These are phyloP conservation scores for Silurus aristotelis DNA, from an alignment of 2,797 vertebrate genomes.

Conservation along the genomic window DNA sequence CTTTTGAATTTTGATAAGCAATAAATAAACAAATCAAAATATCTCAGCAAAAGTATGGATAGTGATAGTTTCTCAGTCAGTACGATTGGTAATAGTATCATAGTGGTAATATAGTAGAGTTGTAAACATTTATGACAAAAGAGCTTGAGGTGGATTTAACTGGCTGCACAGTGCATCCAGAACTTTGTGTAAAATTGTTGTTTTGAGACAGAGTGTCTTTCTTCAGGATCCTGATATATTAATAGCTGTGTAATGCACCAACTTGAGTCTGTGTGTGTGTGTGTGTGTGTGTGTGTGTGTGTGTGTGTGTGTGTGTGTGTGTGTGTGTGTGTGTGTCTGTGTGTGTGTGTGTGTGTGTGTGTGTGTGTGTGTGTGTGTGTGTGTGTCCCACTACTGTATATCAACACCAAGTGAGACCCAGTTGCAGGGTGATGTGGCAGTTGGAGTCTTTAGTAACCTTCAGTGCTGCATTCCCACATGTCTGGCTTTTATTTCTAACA, in stretches of 20 bases:
- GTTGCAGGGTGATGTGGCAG: constrained; percentile 46
- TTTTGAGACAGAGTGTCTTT: not conserved
- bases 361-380: constrained; percentile 1
- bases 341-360: too few relatives aligned
- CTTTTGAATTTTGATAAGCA: not conserved
- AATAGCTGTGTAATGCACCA: not conserved
- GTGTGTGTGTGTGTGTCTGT: not conserved
- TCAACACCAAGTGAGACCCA: constrained; percentile 51
- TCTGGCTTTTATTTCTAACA: constrained; percentile 45
- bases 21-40: not conserved
- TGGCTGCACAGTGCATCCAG: not conserved
- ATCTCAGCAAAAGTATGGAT: not conserved
- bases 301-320: not conserved
- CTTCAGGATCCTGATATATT: not conserved
- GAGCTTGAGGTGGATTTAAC: too few relatives aligned
- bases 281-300: too few relatives aligned
- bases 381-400: not conserved
- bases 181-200: not conserved
- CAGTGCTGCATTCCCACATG: constrained; percentile 36
- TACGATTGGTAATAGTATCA: not conserved
- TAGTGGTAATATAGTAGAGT: too few relatives aligned
- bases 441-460: constrained; percentile 18
- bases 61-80: not conserved
- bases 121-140: too few relatives aligned
- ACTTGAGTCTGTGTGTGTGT: not conserved